These are phyloP conservation scores for Ditula angustiorana DNA, from an alignment of 2,888 invertebrate genomes.

Conservation along the genomic window DNA sequence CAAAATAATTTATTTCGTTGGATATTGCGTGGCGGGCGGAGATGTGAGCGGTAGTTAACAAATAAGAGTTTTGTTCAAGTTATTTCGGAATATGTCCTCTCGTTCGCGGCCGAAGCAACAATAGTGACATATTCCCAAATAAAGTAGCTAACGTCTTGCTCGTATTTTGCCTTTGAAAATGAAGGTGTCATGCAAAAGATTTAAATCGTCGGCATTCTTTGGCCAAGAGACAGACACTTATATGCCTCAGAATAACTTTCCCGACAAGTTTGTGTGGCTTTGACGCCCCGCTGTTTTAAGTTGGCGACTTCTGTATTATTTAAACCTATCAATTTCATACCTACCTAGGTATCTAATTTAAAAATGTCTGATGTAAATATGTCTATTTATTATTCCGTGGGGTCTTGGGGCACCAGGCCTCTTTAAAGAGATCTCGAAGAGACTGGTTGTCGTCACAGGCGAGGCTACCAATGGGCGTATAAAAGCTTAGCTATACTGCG, in stretches of 20 bases:
- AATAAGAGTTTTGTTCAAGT: slow-evolving; percentile 50
- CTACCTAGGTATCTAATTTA: no score
- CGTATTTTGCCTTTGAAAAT: slow-evolving; percentile 49
- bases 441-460: no score
- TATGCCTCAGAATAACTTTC: neutral
- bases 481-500: no score
- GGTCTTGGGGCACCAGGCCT: no score
- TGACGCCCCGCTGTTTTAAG: slow-evolving; percentile 10
- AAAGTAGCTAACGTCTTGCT: slow-evolving; percentile 56
- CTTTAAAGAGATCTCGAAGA: no score
- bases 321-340: neutral
- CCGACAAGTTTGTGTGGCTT: neutral
- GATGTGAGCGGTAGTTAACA: slow-evolving; percentile 47
- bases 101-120: slow-evolving; percentile 38
- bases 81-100: slow-evolving; percentile 54
- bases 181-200: slow-evolving; percentile 48
- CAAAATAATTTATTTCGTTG: slow-evolving; percentile 71
- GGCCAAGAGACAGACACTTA: neutral
- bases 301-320: slow-evolving; percentile 19
- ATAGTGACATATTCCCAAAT: slow-evolving; percentile 47
- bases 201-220: slow-evolving; percentile 46
- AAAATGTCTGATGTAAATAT: neutral
- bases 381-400: no score
- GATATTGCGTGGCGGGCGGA: slow-evolving; percentile 39
- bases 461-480: no score